These are phyloP conservation scores for Emydoidea blandingii DNA, from an alignment of 2,797 vertebrate genomes.

Conservation along the genomic window DNA sequence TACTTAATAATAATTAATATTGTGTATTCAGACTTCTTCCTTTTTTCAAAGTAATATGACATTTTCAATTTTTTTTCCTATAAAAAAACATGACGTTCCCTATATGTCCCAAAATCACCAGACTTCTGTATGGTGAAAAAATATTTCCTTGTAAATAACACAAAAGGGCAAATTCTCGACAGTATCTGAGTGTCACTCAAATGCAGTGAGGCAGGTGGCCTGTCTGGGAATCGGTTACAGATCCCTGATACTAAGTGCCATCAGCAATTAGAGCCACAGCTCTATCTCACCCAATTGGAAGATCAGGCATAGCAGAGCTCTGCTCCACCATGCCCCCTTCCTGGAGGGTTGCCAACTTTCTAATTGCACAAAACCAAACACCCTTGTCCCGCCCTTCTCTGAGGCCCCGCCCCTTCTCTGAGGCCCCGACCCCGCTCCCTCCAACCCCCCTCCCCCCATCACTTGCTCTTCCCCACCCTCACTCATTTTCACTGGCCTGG, in stretches of 20 bases:
- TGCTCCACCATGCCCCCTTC: neutral
- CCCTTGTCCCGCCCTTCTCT: too few relatives aligned
- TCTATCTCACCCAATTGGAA: neutral
- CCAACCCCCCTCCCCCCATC: too few relatives aligned
- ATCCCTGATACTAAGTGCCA: neutral
- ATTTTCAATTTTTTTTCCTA: neutral
- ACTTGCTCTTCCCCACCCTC: too few relatives aligned
- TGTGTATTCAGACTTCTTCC: neutral
- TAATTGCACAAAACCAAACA: too few relatives aligned
- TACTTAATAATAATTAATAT: neutral
- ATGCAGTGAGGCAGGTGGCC: neutral
- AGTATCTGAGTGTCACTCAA: neutral
- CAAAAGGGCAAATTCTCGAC: neutral
- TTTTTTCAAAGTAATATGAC: neutral
- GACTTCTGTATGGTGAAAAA: neutral
- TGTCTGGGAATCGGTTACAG: neutral
- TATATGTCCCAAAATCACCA: neutral
- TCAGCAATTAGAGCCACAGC: neutral
- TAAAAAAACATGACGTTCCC: neutral
- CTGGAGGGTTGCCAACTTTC: too few relatives aligned
- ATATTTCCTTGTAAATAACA: neutral
- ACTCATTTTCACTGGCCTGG: too few relatives aligned
- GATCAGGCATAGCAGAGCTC: neutral
- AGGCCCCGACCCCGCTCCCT: too few relatives aligned
- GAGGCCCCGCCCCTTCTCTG: too few relatives aligned